phyloP scores from a whole-genome alignment of 1,140 invertebrate genomes.

The Holcopasites calliopsidis region DNA sequence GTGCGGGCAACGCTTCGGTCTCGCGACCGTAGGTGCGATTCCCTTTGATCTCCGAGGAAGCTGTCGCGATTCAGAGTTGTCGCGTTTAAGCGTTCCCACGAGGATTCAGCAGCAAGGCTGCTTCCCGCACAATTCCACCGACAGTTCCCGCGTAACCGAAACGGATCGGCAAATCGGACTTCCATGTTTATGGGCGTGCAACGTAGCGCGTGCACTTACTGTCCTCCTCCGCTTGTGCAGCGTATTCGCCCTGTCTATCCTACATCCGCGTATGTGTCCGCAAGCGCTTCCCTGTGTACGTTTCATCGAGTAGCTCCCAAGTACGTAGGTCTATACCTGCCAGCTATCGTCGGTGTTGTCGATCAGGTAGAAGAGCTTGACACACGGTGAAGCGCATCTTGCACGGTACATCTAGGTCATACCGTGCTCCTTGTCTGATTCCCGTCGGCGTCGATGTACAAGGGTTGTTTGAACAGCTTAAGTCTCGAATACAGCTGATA shows the following conservation, averaged over 20 bases:
- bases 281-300: conserved; percentile 35
- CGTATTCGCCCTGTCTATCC: conserved; percentile 53
- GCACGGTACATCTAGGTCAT: conserved; percentile 22
- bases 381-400: conserved; percentile 24
- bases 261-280: conserved; percentile 13
- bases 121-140: conserved; percentile 35
- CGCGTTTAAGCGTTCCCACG: conserved; percentile 57
- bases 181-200: conserved; percentile 51
- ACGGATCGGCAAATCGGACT: conserved; percentile 49
- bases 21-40: not conserved
- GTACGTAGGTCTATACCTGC: conserved; percentile 19
- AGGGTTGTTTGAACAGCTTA: not conserved
- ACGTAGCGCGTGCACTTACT: conserved; percentile 49
- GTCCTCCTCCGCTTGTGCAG: conserved; percentile 42
- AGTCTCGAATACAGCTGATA: not conserved
- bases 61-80: not conserved
- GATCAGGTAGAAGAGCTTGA: conserved; percentile 47
- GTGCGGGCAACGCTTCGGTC: not conserved
- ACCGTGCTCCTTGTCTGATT: conserved; percentile 19
- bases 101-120: conserved; percentile 33
- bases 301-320: conserved; percentile 37
- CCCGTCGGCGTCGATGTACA: not conserved
- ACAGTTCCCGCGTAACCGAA: conserved; percentile 51
- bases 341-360: conserved; percentile 32
- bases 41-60: not conserved